These are phyloP conservation scores for Lutjanus campechanus DNA, from an alignment of 2,797 vertebrate genomes.

Conservation along the genomic window DNA sequence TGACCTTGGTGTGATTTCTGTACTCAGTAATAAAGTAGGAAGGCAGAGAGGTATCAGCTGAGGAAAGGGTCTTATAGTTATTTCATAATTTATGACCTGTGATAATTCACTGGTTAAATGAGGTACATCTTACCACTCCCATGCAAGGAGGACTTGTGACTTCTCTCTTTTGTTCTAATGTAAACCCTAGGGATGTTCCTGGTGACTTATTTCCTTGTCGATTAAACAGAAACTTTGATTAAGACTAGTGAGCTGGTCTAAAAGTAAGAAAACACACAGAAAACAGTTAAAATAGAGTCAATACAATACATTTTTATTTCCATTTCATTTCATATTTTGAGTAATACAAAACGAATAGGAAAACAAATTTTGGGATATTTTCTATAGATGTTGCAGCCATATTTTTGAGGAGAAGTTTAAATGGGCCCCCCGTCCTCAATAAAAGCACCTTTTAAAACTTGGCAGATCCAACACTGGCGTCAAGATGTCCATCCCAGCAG, in stretches of 20 bases:
- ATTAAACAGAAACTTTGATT: no score
- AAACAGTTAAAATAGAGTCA: no score
- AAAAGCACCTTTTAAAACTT: constrained; percentile 33
- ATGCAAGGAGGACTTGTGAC: background rate
- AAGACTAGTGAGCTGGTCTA: no score
- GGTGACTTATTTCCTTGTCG: no score
- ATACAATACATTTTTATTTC: background rate
- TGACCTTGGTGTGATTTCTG: constrained; percentile 2
- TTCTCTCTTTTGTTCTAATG: background rate
- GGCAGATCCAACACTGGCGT: constrained; percentile 20
- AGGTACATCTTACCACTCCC: background rate
- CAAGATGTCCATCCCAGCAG: constrained; percentile 39
- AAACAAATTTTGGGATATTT: background rate
- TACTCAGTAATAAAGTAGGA: background rate
- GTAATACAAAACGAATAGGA: background rate
- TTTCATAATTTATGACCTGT: background rate
- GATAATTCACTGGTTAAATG: background rate
- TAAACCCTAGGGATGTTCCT: background rate
- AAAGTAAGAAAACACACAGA: no score
- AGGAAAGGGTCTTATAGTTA: background rate
- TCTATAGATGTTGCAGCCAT: background rate
- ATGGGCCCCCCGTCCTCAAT: constrained; percentile 10
- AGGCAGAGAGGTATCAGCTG: background rate
- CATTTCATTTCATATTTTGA: background rate
- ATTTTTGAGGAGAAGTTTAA: background rate